Evolutionary conservation across 2,113 vertebrate genomes (phyloP).

Genomic region (Odocoileus virginianus): DNA sequence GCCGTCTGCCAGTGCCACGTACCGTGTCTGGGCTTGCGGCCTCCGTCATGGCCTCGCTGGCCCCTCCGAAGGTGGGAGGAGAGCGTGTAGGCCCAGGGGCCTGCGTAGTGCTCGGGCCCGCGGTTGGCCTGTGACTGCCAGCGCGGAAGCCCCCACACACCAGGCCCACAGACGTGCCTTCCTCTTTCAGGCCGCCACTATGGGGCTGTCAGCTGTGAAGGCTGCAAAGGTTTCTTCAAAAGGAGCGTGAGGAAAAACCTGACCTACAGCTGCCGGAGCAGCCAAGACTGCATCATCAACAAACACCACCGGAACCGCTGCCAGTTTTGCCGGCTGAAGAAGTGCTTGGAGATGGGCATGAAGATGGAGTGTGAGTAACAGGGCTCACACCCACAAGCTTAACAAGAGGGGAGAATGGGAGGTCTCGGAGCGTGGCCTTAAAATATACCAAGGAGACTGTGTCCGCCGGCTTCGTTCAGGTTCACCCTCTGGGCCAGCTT

Average conservation of each 20-base stretch:
- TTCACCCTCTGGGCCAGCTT: not conserved
- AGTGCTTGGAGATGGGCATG: constrained; percentile 99
- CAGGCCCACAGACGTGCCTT: constrained; percentile 6
- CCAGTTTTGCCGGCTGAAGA: constrained; percentile 96
- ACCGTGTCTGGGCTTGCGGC: not conserved
- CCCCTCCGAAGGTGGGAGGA: not conserved
- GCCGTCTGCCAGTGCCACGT: not conserved
- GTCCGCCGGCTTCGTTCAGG: not conserved
- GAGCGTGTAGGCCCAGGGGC: not conserved
- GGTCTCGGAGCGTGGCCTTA: not conserved
- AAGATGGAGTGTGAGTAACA: constrained; percentile 97
- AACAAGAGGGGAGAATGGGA: not conserved
- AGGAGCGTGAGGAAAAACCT: constrained; percentile 96
- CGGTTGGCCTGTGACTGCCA: rapidly evolving
- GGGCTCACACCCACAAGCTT: not conserved
- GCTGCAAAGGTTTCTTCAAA: constrained; percentile 99
- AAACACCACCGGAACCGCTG: constrained; percentile 99
- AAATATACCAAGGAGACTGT: not conserved
- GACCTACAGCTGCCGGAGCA: constrained; percentile 98
- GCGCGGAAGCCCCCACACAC: too few species aligned
- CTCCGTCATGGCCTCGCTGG: not conserved
- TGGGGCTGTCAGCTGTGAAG: constrained; percentile 98
- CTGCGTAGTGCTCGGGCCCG: not conserved
- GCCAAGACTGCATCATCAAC: constrained; percentile 98
- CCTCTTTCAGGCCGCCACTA: constrained; percentile 91